Evolutionary conservation across 2,888 invertebrate species (phyloP).

Genomic region (Caradrina clavipalpis): DNA sequence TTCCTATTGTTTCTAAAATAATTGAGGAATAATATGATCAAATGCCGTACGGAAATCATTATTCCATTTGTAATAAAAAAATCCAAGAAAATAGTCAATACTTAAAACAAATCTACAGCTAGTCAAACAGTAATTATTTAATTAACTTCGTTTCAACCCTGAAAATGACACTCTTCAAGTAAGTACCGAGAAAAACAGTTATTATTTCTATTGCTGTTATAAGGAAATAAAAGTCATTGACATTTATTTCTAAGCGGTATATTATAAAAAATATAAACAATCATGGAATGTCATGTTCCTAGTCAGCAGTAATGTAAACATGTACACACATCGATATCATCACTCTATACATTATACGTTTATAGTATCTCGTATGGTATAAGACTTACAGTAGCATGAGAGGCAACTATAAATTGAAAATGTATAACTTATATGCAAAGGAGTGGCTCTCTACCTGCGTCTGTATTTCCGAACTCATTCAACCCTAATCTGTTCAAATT

Average conservation of each 20-base stretch:
- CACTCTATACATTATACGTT: too few species aligned
- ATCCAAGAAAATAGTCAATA: too few species aligned
- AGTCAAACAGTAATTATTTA: background rate
- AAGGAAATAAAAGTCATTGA: slow-evolving; percentile 5
- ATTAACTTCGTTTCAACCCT: background rate
- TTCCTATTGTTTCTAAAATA: too few species aligned
- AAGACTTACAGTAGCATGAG: background rate
- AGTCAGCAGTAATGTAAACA: slow-evolving; percentile 13
- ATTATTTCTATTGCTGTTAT: background rate
- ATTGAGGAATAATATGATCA: too few species aligned
- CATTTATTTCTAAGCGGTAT: slow-evolving; percentile 5
- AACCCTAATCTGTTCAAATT: too few species aligned
- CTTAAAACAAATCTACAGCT: too few species aligned
- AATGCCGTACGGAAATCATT: too few species aligned
- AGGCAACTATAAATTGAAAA: background rate
- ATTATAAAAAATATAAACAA: slow-evolving; percentile 8
- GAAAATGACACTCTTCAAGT: background rate
- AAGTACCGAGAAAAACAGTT: background rate
- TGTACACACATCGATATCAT: background rate
- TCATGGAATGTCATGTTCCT: slow-evolving; percentile 15
- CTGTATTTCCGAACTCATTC: too few species aligned
- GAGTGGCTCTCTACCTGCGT: too few species aligned
- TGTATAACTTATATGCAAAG: background rate
- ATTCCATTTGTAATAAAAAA: too few species aligned
- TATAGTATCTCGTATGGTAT: background rate